Evolutionary conservation across 1,140 invertebrate species (phyloP), one percentile per base, ranked within the genome.

Genomic region (Parasteatoda tepidariorum): DNA sequence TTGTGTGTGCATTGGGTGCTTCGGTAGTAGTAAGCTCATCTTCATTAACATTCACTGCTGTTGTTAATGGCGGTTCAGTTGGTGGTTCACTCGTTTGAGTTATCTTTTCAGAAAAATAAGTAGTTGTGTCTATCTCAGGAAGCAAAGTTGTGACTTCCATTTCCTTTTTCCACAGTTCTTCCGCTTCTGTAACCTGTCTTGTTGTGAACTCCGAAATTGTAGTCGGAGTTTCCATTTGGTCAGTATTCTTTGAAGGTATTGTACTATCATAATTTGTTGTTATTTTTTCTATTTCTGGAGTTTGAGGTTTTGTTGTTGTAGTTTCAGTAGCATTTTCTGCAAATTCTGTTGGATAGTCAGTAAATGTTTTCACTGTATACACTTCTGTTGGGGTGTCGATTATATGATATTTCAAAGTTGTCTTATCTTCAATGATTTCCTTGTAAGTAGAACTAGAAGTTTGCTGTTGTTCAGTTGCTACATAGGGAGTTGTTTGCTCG

Each of bases 401-500:
- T 31, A 79, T 55, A 18, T 79, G 76, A 30, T 33, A 79, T 57
- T 64, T 64, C 30, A 79, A 13, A 13, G 62, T 57, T 34, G 76
- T 54, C 3, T 38, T 34, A 64, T 15, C n/a, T 31, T 64, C 61
- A 48, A 48, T 4, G 18, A 9, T 18, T 2, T 48, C 9, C 1
- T 48, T 48, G 9, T 13, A 48, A 48, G 38, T 48, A 48, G 4
- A 2, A 48, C n/a, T 48, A 4, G 38, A 48, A 13, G 18, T 75
- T 62, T 30, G 55, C 18, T 15, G 31, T 18, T 59, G 24, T 24
- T 34, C 13, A 73, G 22, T 22, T 28, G 70, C 26, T n/a, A 57
- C 7, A 57, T 73, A 28, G 33, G 48, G 26, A 30, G 54, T 2
- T 11, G 9, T 3, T 70, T 70, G 34, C 24, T 70, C 24, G 0